Base-by-base conservation (phyloP, 2,888 invertebrate species). In the Biston stratarius region DNA sequence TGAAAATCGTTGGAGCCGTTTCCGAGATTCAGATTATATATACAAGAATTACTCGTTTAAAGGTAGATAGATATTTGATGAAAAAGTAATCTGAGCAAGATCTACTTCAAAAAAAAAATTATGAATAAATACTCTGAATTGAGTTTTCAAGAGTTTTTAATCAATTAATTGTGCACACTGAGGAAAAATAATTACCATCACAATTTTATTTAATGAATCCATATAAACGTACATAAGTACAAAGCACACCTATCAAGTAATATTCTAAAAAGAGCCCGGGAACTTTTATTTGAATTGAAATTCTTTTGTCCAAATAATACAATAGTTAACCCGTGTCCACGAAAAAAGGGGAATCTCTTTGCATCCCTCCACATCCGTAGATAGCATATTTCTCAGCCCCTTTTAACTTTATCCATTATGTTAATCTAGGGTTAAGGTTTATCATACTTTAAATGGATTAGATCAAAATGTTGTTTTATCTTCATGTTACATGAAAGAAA, bases 391-490 rank as follows among this genome's bases (percentile, higher is more conserved):
- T 82, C 83, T 82, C 81, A 78, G 84, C 82, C 88, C 89, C 84
- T 88, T 90, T 88, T 83, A 84, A 86, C 86, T 84, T 87, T 86
- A 85, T 85, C 87, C 88, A 86, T 85, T 88, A 88, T 89, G 87
- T 84, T 88, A 88, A 90, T 90, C 86, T 86, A 78, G 84, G 87
- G 87, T 84, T 84, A 83, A 81, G 83, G 82, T 86, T 88, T 87
- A 87, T 86, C 87, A 77, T 81, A 77, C 84, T 85, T 72, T 83
- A 82, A 88, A 88, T 82, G 87, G 84, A 87, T 86, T 87, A 88
- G 74, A 82, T 77, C 75, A 74, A 73, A 85, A 83, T 83, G 80
- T 83, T 83, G 77, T 83, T 77, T 83, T 82, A 82, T 84, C 78
- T 82, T 56, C 67, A 66, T 76, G 74, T 79, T 75, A 74, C 75